phyloP scores from a whole-genome alignment of 2,113 vertebrate genomes.

The Mobula birostris region DNA sequence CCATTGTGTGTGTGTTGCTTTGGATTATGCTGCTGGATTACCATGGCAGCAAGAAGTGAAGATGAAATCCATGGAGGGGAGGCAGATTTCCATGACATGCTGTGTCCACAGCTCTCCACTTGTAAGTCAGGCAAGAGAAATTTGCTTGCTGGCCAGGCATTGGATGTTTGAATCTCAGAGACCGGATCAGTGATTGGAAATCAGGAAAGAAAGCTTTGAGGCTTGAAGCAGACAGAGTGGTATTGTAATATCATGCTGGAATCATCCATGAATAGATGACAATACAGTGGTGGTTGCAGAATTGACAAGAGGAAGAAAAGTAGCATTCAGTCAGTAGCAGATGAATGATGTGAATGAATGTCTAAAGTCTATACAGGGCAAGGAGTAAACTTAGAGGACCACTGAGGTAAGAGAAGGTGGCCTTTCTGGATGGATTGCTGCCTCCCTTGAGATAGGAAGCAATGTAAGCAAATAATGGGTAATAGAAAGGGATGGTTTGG shows the following conservation, averaged over 20 bases:
- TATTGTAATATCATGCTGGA: background rate
- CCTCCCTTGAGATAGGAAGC: background rate
- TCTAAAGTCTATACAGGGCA: background rate
- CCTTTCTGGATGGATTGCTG: background rate
- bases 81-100: too few relatives aligned
- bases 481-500: background rate
- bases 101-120: too few relatives aligned
- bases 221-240: background rate
- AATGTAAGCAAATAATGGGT: background rate
- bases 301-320: background rate
- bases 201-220: background rate
- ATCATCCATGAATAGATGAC: background rate
- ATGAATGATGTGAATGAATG: background rate
- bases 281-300: background rate
- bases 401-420: background rate
- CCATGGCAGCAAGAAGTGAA: too few relatives aligned
- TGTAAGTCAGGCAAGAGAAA: background rate
- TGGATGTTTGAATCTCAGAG: background rate
- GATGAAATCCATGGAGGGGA: too few relatives aligned
- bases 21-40: too few relatives aligned
- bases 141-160: background rate
- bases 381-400: background rate
- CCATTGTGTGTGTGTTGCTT: too few relatives aligned
- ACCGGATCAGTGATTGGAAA: background rate
- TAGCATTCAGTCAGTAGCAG: background rate